These are phyloP conservation scores for Pachyuromys duprasi DNA, from an alignment of 2,797 vertebrate species.

Conservation along the genomic window DNA sequence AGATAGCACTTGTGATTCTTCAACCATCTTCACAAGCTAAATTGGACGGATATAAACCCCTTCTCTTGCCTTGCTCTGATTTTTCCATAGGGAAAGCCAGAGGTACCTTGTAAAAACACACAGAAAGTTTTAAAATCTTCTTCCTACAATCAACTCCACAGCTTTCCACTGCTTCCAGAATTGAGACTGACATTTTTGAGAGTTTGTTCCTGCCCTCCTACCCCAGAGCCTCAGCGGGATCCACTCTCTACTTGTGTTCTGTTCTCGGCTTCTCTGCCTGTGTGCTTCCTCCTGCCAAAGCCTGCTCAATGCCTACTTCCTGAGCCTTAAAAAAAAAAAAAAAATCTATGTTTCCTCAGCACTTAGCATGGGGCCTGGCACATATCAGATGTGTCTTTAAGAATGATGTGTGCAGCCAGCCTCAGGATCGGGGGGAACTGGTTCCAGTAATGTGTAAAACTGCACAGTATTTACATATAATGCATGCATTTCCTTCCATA, in stretches of 20 bases:
- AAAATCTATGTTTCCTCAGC: background rate
- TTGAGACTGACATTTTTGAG: conserved; percentile 5
- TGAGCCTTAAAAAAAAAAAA: no score
- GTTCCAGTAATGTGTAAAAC: background rate
- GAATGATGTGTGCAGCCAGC: background rate
- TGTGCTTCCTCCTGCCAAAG: conserved; percentile 36
- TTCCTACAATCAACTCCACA: background rate
- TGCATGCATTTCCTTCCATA: background rate
- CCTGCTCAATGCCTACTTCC: background rate
- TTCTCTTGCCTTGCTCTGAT: conserved; percentile 17
- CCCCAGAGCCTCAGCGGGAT: background rate
- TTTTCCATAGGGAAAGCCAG: background rate
- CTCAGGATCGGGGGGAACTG: background rate
- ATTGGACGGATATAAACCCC: background rate
- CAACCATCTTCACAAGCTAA: background rate
- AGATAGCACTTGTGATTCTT: background rate
- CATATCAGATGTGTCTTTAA: background rate
- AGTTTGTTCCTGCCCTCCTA: background rate
- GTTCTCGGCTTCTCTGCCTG: background rate
- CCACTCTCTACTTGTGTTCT: background rate
- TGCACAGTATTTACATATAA: background rate
- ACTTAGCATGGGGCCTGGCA: conserved; percentile 6
- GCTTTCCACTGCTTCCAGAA: conserved; percentile 2
- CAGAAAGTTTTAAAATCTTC: background rate
- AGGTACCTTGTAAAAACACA: conserved; percentile 39